Evolutionary conservation across 1,140 invertebrate species (phyloP).

Genomic region (Drosophila biarmipes): DNA sequence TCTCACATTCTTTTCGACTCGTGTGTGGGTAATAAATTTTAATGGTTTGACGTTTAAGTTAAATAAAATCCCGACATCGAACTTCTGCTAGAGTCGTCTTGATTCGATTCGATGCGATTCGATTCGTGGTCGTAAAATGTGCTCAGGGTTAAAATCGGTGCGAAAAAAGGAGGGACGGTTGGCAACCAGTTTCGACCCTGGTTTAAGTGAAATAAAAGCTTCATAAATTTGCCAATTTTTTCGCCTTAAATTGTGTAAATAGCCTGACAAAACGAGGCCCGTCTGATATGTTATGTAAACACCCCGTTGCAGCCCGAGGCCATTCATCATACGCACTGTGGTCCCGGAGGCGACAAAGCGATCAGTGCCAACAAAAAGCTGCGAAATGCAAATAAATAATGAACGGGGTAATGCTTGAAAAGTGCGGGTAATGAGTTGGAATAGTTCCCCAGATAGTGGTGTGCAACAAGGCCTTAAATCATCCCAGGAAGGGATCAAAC

Average conservation of each 20-base stretch:
- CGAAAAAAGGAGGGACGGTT: not conserved
- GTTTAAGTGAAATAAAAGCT: constrained; percentile 39
- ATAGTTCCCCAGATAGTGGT: constrained; percentile 17
- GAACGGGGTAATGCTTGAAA: constrained; percentile 17
- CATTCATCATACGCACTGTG: constrained; percentile 72
- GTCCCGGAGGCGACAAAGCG: constrained; percentile 50
- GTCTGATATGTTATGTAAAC: constrained; percentile 56
- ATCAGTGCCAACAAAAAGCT: constrained; percentile 40
- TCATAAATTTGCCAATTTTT: constrained; percentile 46
- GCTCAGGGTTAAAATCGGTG: constrained; percentile 26
- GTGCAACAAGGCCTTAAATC: not conserved
- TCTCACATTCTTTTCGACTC: constrained; percentile 33
- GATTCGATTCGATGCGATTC: constrained; percentile 21
- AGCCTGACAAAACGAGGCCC: constrained; percentile 49
- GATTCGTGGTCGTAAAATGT: constrained; percentile 43
- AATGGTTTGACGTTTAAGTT: constrained; percentile 50
- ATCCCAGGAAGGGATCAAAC: constrained; percentile 12
- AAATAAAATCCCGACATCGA: constrained; percentile 49
- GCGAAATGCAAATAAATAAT: constrained; percentile 58
- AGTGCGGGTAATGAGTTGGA: constrained; percentile 37
- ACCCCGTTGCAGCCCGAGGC: constrained; percentile 30
- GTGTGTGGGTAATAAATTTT: constrained; percentile 42
- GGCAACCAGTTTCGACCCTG: constrained; percentile 44
- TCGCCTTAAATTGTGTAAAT: constrained; percentile 58
- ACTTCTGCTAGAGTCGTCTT: constrained; percentile 40